Base-by-base conservation (phyloP, 2,113 vertebrate species). In the Ptychochromis oligacanthus region DNA sequence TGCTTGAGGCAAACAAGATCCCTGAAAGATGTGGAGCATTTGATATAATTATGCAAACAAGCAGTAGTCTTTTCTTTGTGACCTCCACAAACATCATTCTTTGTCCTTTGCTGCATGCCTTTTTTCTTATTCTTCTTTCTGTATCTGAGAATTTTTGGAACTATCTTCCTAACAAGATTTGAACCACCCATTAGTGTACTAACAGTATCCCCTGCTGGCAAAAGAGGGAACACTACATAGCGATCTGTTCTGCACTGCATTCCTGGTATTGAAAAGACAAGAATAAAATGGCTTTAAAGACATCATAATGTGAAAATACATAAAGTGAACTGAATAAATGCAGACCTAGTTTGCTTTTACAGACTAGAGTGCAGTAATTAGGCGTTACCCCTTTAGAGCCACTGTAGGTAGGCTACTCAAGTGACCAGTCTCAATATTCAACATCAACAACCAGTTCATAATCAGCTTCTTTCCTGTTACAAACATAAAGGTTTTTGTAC, bases 171-270 rank as follows among this genome's bases (percentile, higher is more conserved):
- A 56, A 22, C n/a, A 57, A 64, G 34, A 22, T 9, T 58, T 58
- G 77, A 80, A n/a, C 38, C 31, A 77, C n/a, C 38, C 31, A 90
- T 77, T 79, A 82, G 83, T 94, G 93, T 79, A 77, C 55, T 88
- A 84, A 92, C 84, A 92, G 77, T 89, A 87, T 67, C 92, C 92
- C 91, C 93, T 94, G 89, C 93, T 92, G 94, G 94, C 81, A 70
- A 72, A 70, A 87, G 6, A 77, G 49, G 86, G 88, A 86, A 93
- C 70, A 46, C 7, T 28, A 83, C 20, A 64, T 15, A 62, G 24
- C 3, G 15, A 34, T 28, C 46, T 61, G n/a, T 20, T 43, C 38
- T 65, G 31, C 31, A 28, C 3, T 10, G 11, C n/a, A 40, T 54
- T 20, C 4, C 26, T 74, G 14, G 7, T 80, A 56, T 65, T n/a